Evolutionary conservation across 1,140 invertebrate genomes (phyloP).

Genomic region (Drosophila lini): DNA sequence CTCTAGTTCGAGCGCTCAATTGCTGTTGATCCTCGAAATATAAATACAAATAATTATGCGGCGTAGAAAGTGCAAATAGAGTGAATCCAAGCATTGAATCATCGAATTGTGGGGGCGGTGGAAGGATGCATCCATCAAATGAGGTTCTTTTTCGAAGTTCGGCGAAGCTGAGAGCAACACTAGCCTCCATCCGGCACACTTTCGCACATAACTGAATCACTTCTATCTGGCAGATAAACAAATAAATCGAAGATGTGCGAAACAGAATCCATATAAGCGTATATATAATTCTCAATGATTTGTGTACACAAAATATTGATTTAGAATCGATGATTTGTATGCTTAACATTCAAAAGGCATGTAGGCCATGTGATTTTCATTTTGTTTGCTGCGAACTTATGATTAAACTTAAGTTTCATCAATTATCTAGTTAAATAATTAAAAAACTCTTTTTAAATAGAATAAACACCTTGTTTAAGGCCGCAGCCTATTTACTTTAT

Average conservation of each 20-base stretch:
- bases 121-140: constrained; percentile 57
- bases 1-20: constrained; percentile 11
- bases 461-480: background rate
- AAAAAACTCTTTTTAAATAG: background rate
- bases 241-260: constrained; percentile 45
- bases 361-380: constrained; percentile 28
- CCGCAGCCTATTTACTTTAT: background rate
- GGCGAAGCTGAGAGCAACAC: constrained; percentile 8
- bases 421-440: background rate
- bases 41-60: constrained; percentile 24
- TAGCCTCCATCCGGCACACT: constrained; percentile 35
- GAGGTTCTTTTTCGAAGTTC: constrained; percentile 16
- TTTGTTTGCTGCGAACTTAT: background rate
- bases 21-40: constrained; percentile 32
- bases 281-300: constrained; percentile 42
- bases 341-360: constrained; percentile 14
- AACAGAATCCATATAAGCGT: constrained; percentile 34
- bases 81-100: constrained; percentile 35
- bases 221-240: constrained; percentile 29
- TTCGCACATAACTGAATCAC: constrained; percentile 27
- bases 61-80: constrained; percentile 28
- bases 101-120: background rate
- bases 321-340: constrained; percentile 40
- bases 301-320: constrained; percentile 50
- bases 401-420: background rate